Evolutionary conservation across 2,113 vertebrate species (phyloP).

Genomic region (Sinocyclocheilus grahami): DNA sequence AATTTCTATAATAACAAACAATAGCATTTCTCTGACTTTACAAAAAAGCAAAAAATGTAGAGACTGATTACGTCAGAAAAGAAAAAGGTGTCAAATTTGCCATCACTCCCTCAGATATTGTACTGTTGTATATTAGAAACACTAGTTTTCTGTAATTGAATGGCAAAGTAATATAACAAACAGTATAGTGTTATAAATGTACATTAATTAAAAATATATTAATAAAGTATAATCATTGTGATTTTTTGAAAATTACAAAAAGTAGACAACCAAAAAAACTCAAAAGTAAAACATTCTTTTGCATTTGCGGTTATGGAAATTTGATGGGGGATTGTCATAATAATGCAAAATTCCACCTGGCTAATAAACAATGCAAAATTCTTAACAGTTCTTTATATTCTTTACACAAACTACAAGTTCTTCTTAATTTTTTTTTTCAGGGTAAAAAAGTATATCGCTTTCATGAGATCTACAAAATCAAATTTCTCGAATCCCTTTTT

Average conservation of each 20-base stretch:
- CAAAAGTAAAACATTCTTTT: not conserved
- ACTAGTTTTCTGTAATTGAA: not conserved
- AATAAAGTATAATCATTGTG: too few species aligned
- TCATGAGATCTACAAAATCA: not conserved
- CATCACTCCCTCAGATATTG: not conserved
- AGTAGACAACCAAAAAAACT: too few species aligned
- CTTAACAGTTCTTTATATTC: too few species aligned
- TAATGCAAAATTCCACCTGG: too few species aligned
- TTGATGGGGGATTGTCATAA: not conserved
- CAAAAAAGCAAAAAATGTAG: too few species aligned
- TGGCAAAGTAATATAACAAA: not conserved
- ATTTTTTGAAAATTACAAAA: too few species aligned
- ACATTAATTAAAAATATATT: not conserved
- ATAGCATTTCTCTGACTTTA: too few species aligned
- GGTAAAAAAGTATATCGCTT: not conserved
- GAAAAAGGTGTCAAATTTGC: not conserved
- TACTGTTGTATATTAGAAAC: not conserved
- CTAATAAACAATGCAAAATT: too few species aligned
- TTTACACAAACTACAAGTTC: too few species aligned
- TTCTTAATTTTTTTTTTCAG: too few species aligned
- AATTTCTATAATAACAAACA: too few species aligned
- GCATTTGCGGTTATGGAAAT: not conserved
- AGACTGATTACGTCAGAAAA: too few species aligned
- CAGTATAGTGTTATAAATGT: not conserved
- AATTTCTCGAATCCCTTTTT: not conserved